These are phyloP conservation scores for Matsumurasca onukii DNA, from an alignment of 1,140 invertebrate species.

Conservation along the genomic window DNA sequence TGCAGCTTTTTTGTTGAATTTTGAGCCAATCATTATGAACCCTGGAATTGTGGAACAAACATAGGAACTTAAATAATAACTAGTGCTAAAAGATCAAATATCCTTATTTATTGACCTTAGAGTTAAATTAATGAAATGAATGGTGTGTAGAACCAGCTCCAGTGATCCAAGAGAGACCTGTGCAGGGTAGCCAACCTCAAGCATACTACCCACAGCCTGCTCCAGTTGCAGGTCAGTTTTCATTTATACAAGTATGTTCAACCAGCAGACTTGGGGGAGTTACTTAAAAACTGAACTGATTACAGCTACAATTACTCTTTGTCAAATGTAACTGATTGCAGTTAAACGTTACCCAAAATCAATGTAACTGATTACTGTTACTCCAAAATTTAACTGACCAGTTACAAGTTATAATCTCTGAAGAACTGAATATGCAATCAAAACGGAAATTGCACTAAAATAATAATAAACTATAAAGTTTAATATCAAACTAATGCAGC, in stretches of 20 bases:
- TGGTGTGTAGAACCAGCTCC: not conserved
- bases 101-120: not conserved
- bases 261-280: too few species aligned
- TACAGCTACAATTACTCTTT: too few species aligned
- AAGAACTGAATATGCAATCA: not conserved
- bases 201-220: slow-evolving; percentile 9
- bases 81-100: not conserved
- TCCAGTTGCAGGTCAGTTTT: slow-evolving; percentile 1
- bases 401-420: too few species aligned
- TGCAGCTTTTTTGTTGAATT: not conserved
- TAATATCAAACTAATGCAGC: not conserved
- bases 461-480: not conserved
- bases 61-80: not conserved
- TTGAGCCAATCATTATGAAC: not conserved
- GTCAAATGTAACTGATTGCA: too few species aligned
- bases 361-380: not conserved
- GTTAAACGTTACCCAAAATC: not conserved
- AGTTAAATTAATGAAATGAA: not conserved
- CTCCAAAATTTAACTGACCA: too few species aligned
- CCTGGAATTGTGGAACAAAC: not conserved
- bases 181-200: not conserved
- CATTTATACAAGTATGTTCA: not conserved
- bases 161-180: not conserved
- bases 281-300: too few species aligned
- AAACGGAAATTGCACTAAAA: too few species aligned